Percentiles rank a stretch among this genome's conserved stretches.
phyloP scores from a whole-genome alignment of 2,797 vertebrate species.

The Rhincodon typus region DNA sequence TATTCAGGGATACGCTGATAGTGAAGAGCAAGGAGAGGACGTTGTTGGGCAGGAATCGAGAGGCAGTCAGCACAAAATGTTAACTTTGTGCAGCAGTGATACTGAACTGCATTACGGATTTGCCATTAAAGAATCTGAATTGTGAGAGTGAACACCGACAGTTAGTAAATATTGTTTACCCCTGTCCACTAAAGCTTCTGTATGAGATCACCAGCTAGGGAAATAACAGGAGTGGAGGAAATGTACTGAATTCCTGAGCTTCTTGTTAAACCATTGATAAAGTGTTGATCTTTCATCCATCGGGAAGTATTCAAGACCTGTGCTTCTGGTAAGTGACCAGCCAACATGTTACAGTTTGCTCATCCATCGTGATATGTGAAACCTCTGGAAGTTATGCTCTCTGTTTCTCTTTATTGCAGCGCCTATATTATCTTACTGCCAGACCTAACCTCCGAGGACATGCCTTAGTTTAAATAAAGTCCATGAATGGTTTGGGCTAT shows the following conservation, averaged over 20 bases:
- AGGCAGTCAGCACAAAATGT: background rate
- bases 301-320: background rate
- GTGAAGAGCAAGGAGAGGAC: background rate
- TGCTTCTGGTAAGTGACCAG: conserved; percentile 21
- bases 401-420: background rate
- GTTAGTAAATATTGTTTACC: background rate
- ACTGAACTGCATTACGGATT: background rate
- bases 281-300: background rate
- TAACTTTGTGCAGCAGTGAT: background rate
- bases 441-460: background rate
- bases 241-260: background rate
- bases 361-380: background rate
- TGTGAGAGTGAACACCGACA: background rate
- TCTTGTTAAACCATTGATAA: background rate
- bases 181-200: background rate
- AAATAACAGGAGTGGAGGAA: background rate
- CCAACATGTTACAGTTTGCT: background rate
- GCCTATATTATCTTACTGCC: background rate
- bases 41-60: background rate
- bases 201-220: background rate
- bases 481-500: background rate
- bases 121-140: background rate
- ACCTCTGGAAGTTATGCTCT: background rate
- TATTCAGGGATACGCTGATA: conserved; percentile 17
- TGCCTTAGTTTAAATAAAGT: background rate